Conservation (phyloP, 2,888 invertebrate genomes). For the Zaprionus lineosus region DNA sequence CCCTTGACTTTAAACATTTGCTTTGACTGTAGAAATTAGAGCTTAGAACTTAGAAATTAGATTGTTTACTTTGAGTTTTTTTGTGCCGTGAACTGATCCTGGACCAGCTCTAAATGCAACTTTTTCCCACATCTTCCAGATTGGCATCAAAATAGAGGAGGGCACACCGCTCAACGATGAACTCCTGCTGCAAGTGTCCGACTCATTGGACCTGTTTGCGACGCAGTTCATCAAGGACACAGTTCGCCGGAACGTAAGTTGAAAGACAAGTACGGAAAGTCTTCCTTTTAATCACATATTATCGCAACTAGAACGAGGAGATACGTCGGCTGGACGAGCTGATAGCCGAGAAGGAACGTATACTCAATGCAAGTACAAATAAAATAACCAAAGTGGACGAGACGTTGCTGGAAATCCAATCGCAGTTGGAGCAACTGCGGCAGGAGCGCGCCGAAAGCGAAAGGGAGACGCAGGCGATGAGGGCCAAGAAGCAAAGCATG, state of each 20-base stretch:
- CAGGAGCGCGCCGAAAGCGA: slow-evolving; percentile 74
- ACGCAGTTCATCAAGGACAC: slow-evolving; percentile 87
- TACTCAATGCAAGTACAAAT: slow-evolving; percentile 86
- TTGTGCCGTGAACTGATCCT: too few relatives aligned
- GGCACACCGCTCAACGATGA: slow-evolving; percentile 85
- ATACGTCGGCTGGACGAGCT: slow-evolving; percentile 88
- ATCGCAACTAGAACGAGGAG: slow-evolving; percentile 86
- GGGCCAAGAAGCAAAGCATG: slow-evolving; percentile 81
- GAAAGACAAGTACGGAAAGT: fast-evolving
- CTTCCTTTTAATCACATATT: not conserved
- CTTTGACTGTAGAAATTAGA: too few relatives aligned
- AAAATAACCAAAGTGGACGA: slow-evolving; percentile 89
- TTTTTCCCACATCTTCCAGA: slow-evolving; percentile 84
- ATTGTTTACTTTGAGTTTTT: too few relatives aligned
- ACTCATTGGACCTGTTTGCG: slow-evolving; percentile 87
- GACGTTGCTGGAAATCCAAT: slow-evolving; percentile 87
- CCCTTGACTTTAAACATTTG: slow-evolving; percentile 6
- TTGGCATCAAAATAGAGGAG: slow-evolving; percentile 84
- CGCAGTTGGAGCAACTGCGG: slow-evolving; percentile 85
- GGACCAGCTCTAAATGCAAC: too few relatives aligned
- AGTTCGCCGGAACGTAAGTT: slow-evolving; percentile 88
- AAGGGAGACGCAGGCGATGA: slow-evolving; percentile 59
- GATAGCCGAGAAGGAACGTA: slow-evolving; percentile 84
- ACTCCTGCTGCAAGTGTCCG: slow-evolving; percentile 86
- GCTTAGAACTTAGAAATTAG: slow-evolving; percentile 26